Percentiles rank a stretch among this genome's conserved stretches.
phyloP scores from a whole-genome alignment of 53 echinoderm and acorn worm genomes.

The Antedon mediterranea region DNA sequence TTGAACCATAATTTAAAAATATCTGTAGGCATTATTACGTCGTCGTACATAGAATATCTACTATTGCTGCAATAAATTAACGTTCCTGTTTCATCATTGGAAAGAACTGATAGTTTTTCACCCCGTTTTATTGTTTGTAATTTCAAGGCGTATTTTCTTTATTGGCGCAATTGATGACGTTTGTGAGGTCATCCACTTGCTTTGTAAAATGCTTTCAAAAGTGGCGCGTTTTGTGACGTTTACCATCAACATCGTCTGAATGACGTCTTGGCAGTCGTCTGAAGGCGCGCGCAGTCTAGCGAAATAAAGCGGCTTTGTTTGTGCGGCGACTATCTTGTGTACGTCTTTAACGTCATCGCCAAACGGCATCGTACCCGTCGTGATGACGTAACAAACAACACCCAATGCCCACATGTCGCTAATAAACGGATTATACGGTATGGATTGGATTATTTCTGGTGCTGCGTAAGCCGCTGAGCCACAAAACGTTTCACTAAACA shows the following conservation, averaged over 20 bases:
- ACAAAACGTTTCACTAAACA: conserved; percentile 71
- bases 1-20: too few relatives aligned
- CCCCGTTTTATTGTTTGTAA: too few relatives aligned
- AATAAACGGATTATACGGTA: conserved; percentile 42
- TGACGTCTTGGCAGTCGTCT: conserved; percentile 48
- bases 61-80: too few relatives aligned
- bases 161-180: background rate
- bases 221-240: conserved; percentile 16
- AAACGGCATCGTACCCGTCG: conserved; percentile 72
- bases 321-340: conserved; percentile 42
- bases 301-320: conserved; percentile 42
- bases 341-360: conserved; percentile 78
- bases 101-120: too few relatives aligned
- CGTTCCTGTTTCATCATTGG: too few relatives aligned
- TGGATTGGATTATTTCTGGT: conserved; percentile 71
- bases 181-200: conserved; percentile 30
- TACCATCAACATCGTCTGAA: conserved; percentile 47
- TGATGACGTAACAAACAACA: conserved; percentile 64
- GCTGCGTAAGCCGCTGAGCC: conserved; percentile 95
- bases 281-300: conserved; percentile 3
- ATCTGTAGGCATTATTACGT: too few relatives aligned
- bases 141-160: background rate
- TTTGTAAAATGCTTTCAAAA: conserved; percentile 19
- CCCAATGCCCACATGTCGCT: conserved; percentile 76
- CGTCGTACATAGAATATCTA: too few relatives aligned